Base-by-base conservation (phyloP, 1,140 invertebrate species). In the Chymomyza costata region DNA sequence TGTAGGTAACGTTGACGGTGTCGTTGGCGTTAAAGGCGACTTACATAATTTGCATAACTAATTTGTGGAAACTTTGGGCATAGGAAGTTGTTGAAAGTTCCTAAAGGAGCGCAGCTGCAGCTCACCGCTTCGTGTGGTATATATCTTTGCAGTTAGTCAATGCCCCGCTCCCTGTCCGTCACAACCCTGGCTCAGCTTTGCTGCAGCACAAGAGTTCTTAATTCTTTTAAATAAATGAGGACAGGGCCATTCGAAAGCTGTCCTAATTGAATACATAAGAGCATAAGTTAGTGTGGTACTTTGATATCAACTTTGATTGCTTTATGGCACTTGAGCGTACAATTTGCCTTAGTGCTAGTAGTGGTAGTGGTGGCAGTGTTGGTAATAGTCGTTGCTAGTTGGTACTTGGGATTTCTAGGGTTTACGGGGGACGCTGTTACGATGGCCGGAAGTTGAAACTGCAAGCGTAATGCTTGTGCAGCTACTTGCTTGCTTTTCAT, bases 31-130 rank as follows among this genome's bases (percentile, higher is more conserved):
- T 80, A 57, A 54, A 64, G 71, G 73, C 66, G 73, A 76, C 73
- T 76, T 73, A 76, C 71, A 76, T 76, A 76, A 76, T 76, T 76
- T 76, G 71, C 71, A 76, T 76, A 76, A 76, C 71, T 76, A 76
- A 76, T 76, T 76, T 76, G 71, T 71, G 73, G 63, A 76, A 76
- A 76, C 66, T 76, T 76, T 78, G 57, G 73, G 71, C 71, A 76
- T 76, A 76, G 71, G 71, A 76, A 76, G 71, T 76, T 76, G 71
- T 78, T 76, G 73, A 76, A 76, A 76, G 73, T 76, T 76, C 54
- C 57, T 71, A 55, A 63, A 78, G 21, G 21, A 59, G 61, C 62
- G 71, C 70, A 49, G n/a, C n/a, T n/a, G n/a, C 3, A 3, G 21
- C 21, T 25, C 21, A 25, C 21, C 8, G n/a, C n/a, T n/a, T n/a